Base-by-base conservation (phyloP, 2,113 vertebrate species). In the Corynorhinus townsendii region DNA sequence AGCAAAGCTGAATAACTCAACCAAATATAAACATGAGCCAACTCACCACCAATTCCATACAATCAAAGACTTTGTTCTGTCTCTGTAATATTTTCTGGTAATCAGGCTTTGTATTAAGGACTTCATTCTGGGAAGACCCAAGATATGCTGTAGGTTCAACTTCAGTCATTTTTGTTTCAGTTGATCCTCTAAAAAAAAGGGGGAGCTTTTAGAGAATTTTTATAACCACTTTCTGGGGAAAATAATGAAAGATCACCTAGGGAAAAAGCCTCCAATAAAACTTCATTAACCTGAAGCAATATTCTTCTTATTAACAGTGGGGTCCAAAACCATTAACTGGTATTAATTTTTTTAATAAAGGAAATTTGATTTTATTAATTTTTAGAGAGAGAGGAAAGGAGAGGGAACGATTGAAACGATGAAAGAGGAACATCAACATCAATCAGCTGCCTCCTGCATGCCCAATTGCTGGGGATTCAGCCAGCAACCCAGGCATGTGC, bases 31-130 rank as follows among this genome's bases (percentile, higher is more conserved):
- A 82, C 35, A 84, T 17, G 5, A 95, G 43, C 4, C 47, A 35
- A 91, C 98, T 96, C 71, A 98, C 98, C 98, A 97, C 95, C 2
- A 98, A 96, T 69, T 98, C 98, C 98, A 98, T 62, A 85, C 22
- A 96, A 85, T 95, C 92, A 82, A 98, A 90, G 45, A 98, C 94
- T 64, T 91, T 96, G 10, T 77, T 90, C 85, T 98, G 98, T 12
- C 83, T 93, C 0, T 95, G 96, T 49, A 98, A 4, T 77, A 98
- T 96, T 64, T 94, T 45, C 75, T 93, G 96, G 79, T 98, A 98
- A 91, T 98, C 62, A 54, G 98, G 98, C 69, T 98, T 98, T 94
- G 43, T 94, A 45, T 86, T 2, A 28, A 98, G 96, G 40, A 98
- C 93, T 4, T 89, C 1, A 16, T 84, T 96, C 93, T 98, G 98